Conservation (phyloP, 2,797 vertebrate species). For the Malacoctenus gilli region DNA sequence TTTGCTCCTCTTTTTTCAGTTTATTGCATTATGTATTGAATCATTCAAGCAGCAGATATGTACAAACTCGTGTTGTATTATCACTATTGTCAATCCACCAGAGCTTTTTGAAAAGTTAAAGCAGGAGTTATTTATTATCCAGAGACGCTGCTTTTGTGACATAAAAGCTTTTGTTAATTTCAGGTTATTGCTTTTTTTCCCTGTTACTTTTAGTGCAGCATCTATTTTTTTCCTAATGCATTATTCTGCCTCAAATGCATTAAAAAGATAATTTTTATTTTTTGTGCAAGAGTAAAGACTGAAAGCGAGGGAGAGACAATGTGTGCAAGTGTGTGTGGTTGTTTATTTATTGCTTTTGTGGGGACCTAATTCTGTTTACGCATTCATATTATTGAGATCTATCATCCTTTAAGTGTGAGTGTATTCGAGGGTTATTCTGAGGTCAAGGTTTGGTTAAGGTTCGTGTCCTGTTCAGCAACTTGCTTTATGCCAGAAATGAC, state of each 20-base stretch:
- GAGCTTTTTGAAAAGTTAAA: constrained; percentile 29
- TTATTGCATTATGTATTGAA: background rate
- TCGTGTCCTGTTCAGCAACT: too few relatives aligned
- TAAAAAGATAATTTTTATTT: constrained; percentile 53
- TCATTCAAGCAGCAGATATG: background rate
- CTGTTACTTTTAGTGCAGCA: constrained; percentile 45
- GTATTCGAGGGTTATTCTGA: too few relatives aligned
- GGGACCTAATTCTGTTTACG: too few relatives aligned
- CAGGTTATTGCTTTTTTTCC: constrained; percentile 50
- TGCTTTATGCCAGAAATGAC: too few relatives aligned
- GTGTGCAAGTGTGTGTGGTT: background rate
- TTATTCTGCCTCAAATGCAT: constrained; percentile 56
- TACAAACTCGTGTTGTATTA: constrained; percentile 4
- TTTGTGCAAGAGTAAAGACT: background rate
- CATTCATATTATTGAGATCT: too few relatives aligned
- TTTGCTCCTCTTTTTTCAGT: background rate
- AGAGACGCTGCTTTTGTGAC: constrained; percentile 32
- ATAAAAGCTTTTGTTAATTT: constrained; percentile 41
- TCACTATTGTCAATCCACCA: constrained; percentile 13
- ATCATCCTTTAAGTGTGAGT: too few relatives aligned
- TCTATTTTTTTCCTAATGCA: constrained; percentile 54
- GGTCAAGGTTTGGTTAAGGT: too few relatives aligned
- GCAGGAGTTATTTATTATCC: constrained; percentile 35
- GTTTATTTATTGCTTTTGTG: too few relatives aligned
- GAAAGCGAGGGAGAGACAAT: background rate